Evolutionary conservation across 2,113 vertebrate species (phyloP), one percentile per base, ranked within the genome.

Genomic region (Melanocharis versteri): DNA sequence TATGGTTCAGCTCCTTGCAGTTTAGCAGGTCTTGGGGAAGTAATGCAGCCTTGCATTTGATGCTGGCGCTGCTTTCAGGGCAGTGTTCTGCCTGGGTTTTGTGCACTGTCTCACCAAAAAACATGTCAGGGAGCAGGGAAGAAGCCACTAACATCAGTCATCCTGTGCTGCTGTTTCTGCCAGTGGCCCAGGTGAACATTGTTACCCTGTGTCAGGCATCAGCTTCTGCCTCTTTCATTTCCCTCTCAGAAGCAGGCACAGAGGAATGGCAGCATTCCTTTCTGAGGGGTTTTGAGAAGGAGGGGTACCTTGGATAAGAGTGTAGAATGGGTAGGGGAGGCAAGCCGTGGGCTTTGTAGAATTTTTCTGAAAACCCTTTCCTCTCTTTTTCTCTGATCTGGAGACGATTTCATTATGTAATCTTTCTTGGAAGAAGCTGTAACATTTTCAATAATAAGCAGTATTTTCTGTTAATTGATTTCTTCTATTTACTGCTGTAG

Each of bases 171-270:
- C 27, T 26, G 13, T 28, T 71, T 51, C 50, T 83, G 33, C 8
- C 40, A 17, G 1, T 1, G 3, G 31, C 44, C 20, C 14, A 2
- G 1, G 0, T 7, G 3, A 17, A 18, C 0, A 5, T 17, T 39
- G 6, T 31, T 65, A 15, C 6, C 13, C 19, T 58, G 35, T n/a
- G 39, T 24, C 20, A 31, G 53, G 31, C 47, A 54, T 31, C 15
- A 22, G 16, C 42, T 80, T 50, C 57, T 83, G 56, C 75, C 19
- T 31, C 33, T 44, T 30, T 48, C 30, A 15, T 28, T 35, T 71
- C 21, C 10, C 18, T 42, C 14, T 64, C 3, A 2, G 39, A 31
- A 1, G 2, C 0, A 64, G 61, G 22, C 18, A 10, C 24, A 31
- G 57, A 79, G 57, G 12, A 35, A 62, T 48, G 76, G 51, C 47